A percentile compares a stretch with the other conserved stretches of the same genome.
Evolutionary conservation across 1,140 invertebrate species (phyloP).

Genomic region (Pentalonia nigronervosa): DNA sequence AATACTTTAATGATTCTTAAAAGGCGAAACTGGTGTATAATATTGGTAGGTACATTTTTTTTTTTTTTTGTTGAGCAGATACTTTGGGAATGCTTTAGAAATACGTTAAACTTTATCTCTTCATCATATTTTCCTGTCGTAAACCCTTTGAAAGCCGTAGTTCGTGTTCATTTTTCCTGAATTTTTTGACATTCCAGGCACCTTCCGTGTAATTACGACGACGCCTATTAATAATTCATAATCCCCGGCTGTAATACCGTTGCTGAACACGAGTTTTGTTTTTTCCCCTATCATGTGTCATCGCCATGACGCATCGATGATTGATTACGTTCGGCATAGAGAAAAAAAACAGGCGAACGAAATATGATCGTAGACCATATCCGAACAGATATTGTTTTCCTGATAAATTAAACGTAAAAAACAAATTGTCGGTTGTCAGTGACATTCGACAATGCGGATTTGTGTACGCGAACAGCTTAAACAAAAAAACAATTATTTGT

Average conservation of each 20-base stretch:
- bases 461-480: not conserved
- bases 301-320: conserved; percentile 40
- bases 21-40: not conserved
- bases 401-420: conserved; percentile 51
- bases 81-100: conserved; percentile 11
- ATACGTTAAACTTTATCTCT: conserved; percentile 43
- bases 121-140: conserved; percentile 33
- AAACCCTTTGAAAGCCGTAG: conserved; percentile 22
- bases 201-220: conserved; percentile 29
- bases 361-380: conserved; percentile 23
- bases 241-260: conserved; percentile 26
- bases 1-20: not conserved
- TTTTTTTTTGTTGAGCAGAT: not conserved
- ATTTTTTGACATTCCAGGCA: conserved; percentile 51
- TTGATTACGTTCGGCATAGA: conserved; percentile 32
- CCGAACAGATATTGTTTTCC: conserved; percentile 18
- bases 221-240: conserved; percentile 57
- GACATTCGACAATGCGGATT: conserved; percentile 37
- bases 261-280: conserved; percentile 47
- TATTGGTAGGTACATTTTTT: not conserved
- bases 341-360: not conserved
- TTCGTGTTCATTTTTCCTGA: conserved; percentile 51
- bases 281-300: conserved; percentile 42
- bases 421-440: conserved; percentile 47
- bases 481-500: not conserved